phyloP scores from a whole-genome alignment of 2,797 vertebrate species.

The Pantherophis vulpinus region DNA sequence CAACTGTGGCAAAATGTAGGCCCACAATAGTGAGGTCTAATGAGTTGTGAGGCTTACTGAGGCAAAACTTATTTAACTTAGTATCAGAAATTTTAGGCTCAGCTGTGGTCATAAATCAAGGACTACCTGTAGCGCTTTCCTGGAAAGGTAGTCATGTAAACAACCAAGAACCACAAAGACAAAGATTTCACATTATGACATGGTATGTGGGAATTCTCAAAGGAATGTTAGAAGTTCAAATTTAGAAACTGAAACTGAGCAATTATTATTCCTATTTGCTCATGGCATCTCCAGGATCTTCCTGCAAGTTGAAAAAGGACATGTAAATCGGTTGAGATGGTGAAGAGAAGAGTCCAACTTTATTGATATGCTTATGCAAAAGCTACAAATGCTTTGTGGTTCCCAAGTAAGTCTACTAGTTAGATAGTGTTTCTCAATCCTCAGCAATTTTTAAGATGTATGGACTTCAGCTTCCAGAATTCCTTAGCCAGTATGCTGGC shows the following conservation, averaged over 20 bases:
- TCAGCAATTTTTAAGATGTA: not conserved
- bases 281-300: not conserved
- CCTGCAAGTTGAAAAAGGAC: not conserved
- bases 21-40: not conserved
- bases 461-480: not conserved
- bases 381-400: not conserved
- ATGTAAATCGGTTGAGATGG: not conserved
- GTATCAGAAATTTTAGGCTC: not conserved
- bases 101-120: not conserved
- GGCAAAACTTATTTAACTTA: not conserved
- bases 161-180: not conserved
- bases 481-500: not conserved
- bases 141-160: not conserved
- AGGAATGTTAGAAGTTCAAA: not conserved
- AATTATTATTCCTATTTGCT: not conserved
- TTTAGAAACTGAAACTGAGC: not conserved
- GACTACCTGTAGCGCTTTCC: not conserved
- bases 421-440: not conserved
- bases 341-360: not conserved
- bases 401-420: not conserved
- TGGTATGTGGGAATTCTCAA: not conserved
- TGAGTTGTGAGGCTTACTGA: not conserved
- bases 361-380: not conserved
- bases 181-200: not conserved
- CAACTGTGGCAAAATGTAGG: not conserved